Percentiles rank a stretch among this genome's conserved stretches.
These are phyloP conservation scores for Lucifuga dentata DNA, from an alignment of 2,113 vertebrate genomes.

Conservation along the genomic window DNA sequence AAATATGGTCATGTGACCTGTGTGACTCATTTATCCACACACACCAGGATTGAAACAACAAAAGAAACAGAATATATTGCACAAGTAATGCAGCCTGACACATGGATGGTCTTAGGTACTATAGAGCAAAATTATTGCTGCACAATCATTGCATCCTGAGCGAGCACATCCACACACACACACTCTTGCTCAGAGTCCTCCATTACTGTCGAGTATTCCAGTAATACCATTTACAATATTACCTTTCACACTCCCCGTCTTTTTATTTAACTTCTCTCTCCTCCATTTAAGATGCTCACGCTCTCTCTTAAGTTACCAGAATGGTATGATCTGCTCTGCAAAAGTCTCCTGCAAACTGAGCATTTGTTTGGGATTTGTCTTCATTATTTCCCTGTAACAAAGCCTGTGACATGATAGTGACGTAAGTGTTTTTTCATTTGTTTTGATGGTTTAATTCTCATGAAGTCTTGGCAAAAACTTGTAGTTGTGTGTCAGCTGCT, in stretches of 20 bases:
- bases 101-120: not conserved
- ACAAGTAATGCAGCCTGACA: no score
- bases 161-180: slow-evolving; percentile 25
- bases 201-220: slow-evolving; percentile 10
- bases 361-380: not conserved
- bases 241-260: not conserved
- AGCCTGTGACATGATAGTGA: slow-evolving; percentile 2
- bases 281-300: not conserved
- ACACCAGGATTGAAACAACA: no score
- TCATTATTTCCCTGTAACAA: slow-evolving; percentile 25
- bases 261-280: slow-evolving; percentile 17
- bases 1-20: no score
- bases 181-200: slow-evolving; percentile 21
- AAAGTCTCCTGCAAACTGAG: not conserved
- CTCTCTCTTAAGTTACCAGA: not conserved
- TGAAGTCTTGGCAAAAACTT: slow-evolving; percentile 1
- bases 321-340: not conserved
- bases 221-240: slow-evolving; percentile 2
- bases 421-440: slow-evolving; percentile 20
- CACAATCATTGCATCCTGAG: slow-evolving; percentile 25
- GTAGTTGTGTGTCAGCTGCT: slow-evolving; percentile 9
- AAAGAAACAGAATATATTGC: no score
- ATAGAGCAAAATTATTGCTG: not conserved
- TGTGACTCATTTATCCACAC: no score
- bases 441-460: slow-evolving; percentile 21